phyloP scores from a whole-genome alignment of 2,797 vertebrate species.

The Enteromius afrohamiltoni region DNA sequence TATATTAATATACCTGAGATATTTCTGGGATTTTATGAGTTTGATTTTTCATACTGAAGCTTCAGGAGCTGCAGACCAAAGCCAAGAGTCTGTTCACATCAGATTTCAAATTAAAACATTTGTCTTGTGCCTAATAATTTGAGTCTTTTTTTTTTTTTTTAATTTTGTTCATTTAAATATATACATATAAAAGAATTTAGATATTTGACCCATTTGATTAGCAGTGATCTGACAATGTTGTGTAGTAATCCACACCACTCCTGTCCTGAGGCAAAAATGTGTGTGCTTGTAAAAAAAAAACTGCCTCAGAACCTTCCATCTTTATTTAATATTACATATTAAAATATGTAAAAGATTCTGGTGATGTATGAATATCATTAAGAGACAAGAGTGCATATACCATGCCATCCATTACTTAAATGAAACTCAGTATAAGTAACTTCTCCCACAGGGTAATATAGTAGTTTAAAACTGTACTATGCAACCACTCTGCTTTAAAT shows the following conservation, averaged over 20 bases:
- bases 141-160: background rate
- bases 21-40: slow-evolving; percentile 46
- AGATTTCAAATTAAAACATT: background rate
- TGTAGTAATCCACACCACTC: background rate
- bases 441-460: background rate
- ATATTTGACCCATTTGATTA: background rate
- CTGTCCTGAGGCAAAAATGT: background rate
- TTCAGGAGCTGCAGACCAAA: slow-evolving; percentile 1
- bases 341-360: background rate
- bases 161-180: background rate
- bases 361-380: background rate
- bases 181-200: background rate
- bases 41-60: slow-evolving; percentile 31
- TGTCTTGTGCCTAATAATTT: background rate
- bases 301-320: background rate
- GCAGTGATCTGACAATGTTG: background rate
- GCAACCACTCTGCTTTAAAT: background rate
- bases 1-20: slow-evolving; percentile 54
- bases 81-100: background rate
- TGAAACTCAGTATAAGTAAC: background rate
- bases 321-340: background rate
- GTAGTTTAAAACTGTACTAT: background rate
- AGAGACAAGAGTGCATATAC: slow-evolving; percentile 5
- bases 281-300: background rate
- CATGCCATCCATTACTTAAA: background rate